Evolutionary conservation across 2,113 vertebrate species (phyloP), one percentile per base, ranked within the genome.

Genomic region (Actenoides hombroni): DNA sequence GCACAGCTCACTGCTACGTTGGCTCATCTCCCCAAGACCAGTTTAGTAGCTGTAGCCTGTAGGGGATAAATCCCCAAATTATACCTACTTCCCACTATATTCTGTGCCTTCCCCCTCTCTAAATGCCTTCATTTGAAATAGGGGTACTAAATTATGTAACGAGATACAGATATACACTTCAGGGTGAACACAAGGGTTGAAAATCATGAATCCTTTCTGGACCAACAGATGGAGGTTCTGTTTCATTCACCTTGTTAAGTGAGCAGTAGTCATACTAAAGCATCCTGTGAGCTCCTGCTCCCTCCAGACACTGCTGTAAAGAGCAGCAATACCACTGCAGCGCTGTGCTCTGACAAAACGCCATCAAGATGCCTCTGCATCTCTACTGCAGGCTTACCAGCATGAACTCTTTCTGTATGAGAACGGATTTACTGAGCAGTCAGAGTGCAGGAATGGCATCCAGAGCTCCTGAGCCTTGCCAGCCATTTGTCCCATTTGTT

Each of bases 401-500:
- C 68, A 63, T 3, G 5, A 94, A 68, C 59, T 83, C 64, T 74
- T 90, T 80, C 71, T 33, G 3, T 2, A 56, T 5, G 11, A 60
- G 82, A 81, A 49, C 0, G 0, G 46, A 94, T 86, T 83, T 59
- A 67, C 70, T 85, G 68, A 6, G 79, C 92, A 92, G 59, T 80
- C 37, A 1, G 87, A 93, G 64, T 10, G 1, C 46, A 80, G 86
- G 94, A 96, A 96, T 97, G 95, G 95, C 92, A 96, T 95, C 82
- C 88, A 90, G 94, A 96, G 69, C 76, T 96, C 93, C 94, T 61
- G 35, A 92, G 68, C 93, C 92, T 86, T 93, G 71, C 90, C 88
- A 95, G 90, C 85, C 92, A 96, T 86, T 96, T 95, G 95, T 94
- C 90, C 93, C 93, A 92, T 91, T 96, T 97, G 92, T 96, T 94